Conservation (phyloP, 2,113 vertebrate genomes). For the Brachyhypopomus gauderio region DNA sequence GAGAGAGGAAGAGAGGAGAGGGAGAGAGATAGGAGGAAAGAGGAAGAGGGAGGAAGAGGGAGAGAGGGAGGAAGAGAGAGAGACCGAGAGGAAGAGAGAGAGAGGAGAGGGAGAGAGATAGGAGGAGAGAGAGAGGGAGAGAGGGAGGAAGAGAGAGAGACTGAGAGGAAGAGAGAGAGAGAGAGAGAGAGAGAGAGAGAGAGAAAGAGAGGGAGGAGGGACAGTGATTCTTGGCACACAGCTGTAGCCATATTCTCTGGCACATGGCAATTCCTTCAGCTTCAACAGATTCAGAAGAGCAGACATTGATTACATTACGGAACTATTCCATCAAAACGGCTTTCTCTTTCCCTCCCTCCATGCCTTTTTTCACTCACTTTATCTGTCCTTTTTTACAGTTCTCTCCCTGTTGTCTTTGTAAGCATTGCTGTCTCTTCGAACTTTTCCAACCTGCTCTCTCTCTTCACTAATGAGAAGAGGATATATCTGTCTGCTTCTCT, state of each 20-base stretch:
- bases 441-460: neutral
- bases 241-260: conserved; percentile 42
- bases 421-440: neutral
- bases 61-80: too few relatives aligned
- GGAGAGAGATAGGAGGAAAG: neutral
- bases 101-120: neutral
- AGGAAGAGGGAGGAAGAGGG: too few relatives aligned
- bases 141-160: neutral
- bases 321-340: conserved; percentile 33
- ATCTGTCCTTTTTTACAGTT: conserved; percentile 2
- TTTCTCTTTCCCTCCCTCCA: neutral
- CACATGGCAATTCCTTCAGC: conserved; percentile 37
- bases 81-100: too few relatives aligned
- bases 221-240: conserved; percentile 30
- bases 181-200: too few relatives aligned
- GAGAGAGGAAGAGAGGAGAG: neutral
- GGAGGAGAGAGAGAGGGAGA: neutral
- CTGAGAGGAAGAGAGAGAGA: too few relatives aligned
- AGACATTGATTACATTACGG: conserved; percentile 54
- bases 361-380: neutral
- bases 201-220: neutral
- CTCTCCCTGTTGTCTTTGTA: neutral
- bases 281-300: conserved; percentile 45
- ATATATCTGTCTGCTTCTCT: neutral
- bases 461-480: neutral